Conservation (phyloP, 2,888 invertebrate genomes). For the Entomobrya multifasciata region DNA sequence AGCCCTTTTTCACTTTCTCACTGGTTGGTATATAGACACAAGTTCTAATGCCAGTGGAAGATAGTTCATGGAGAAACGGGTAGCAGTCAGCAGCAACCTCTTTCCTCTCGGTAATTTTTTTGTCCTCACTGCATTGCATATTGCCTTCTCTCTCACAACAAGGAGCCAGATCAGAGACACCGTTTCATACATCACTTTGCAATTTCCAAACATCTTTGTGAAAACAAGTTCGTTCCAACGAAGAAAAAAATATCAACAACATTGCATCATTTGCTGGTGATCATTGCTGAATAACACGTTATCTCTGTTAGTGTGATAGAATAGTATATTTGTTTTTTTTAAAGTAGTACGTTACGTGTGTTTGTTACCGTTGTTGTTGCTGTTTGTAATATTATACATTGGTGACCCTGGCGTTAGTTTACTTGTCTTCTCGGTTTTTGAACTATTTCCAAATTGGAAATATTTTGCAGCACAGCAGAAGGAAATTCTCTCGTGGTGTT, state of each 20-base stretch:
- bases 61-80: constrained; percentile 73
- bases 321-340: background rate
- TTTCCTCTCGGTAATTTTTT: constrained; percentile 42
- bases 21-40: constrained; percentile 49
- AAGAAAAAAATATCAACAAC: constrained; percentile 35
- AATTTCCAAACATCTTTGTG: constrained; percentile 53
- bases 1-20: too few species aligned
- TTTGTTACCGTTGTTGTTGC: constrained; percentile 31
- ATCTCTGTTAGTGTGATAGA: constrained; percentile 23
- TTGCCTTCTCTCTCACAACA: background rate
- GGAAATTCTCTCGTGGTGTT: background rate
- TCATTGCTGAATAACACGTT: constrained; percentile 23
- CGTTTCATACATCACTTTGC: background rate
- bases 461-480: background rate
- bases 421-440: constrained; percentile 38
- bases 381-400: background rate
- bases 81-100: constrained; percentile 70
- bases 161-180: too few species aligned
- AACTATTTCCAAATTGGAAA: constrained; percentile 54
- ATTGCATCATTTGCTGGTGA: background rate
- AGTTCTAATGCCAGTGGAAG: constrained; percentile 38
- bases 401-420: constrained; percentile 18
- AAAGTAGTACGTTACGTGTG: constrained; percentile 35
- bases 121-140: too few species aligned
- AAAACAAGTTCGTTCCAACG: constrained; percentile 8